These are phyloP conservation scores for Bradypodion ventrale DNA, from an alignment of 2,797 vertebrate species.

Conservation along the genomic window DNA sequence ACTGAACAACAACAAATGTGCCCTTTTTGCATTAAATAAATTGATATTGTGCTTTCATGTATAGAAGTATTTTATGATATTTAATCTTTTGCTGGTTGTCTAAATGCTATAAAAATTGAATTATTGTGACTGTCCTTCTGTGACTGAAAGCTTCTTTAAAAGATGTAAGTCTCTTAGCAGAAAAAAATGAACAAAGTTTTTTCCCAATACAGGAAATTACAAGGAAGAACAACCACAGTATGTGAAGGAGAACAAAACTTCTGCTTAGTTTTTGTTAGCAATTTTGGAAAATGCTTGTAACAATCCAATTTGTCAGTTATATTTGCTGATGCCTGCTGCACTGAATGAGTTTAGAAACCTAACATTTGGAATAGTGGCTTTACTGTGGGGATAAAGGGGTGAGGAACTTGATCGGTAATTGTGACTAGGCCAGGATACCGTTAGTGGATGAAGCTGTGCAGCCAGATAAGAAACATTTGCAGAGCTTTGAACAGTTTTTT, in stretches of 20 bases:
- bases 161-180: background rate
- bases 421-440: background rate
- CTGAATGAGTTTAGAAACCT: background rate
- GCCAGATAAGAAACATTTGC: background rate
- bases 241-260: background rate
- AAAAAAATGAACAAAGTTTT: background rate
- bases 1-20: no score
- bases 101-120: conserved; percentile 40
- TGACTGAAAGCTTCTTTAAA: conserved; percentile 13
- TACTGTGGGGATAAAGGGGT: background rate
- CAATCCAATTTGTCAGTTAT: background rate
- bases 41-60: conserved; percentile 8
- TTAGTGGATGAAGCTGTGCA: background rate
- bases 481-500: no score
- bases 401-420: background rate
- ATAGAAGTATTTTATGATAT: conserved; percentile 24
- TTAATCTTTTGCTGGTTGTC: conserved; percentile 15
- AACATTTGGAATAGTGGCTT: background rate
- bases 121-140: background rate
- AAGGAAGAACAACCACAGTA: background rate
- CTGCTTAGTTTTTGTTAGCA: background rate
- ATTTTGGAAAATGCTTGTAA: background rate
- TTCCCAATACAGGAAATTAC: background rate
- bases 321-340: background rate
- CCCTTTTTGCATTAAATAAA: conserved; percentile 4